A percentile compares a stretch with the other conserved stretches of the same genome.
Evolutionary conservation across 1,140 invertebrate genomes (phyloP).

Genomic region (Alviniconcha marisindica): DNA sequence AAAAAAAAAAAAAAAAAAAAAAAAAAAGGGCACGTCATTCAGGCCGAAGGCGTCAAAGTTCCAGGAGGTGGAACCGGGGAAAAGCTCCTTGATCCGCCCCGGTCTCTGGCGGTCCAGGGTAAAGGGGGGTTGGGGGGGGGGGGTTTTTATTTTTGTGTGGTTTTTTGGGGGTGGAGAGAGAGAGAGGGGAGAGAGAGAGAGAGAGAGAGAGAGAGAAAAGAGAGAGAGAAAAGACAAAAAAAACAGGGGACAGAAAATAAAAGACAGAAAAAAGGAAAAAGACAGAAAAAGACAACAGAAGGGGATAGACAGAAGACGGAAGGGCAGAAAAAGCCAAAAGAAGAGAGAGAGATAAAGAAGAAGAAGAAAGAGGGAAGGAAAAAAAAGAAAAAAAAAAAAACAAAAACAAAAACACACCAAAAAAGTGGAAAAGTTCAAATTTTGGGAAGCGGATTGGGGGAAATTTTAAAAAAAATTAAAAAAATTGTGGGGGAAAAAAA

Average conservation of each 20-base stretch:
- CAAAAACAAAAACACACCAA: no score
- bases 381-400: conserved; percentile 6
- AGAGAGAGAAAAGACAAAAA: conserved; percentile 20
- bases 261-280: not conserved
- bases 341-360: conserved; percentile 1
- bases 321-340: not conserved
- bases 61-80: not conserved
- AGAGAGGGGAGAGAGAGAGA: not conserved
- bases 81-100: not conserved
- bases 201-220: not conserved
- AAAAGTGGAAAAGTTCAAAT: no score
- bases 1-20: no score
- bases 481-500: no score
- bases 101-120: not conserved
- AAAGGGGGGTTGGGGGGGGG: not conserved
- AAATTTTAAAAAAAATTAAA: no score
- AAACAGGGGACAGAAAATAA: not conserved
- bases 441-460: no score
- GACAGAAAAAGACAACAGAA: not conserved
- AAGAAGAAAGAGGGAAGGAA: not conserved
- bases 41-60: no score
- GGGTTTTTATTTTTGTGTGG: not conserved
- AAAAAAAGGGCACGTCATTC: no score
- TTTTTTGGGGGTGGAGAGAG: not conserved
- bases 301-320: not conserved